Evolutionary conservation across 2,113 vertebrate genomes (phyloP).

Genomic region (Condylura cristata): DNA sequence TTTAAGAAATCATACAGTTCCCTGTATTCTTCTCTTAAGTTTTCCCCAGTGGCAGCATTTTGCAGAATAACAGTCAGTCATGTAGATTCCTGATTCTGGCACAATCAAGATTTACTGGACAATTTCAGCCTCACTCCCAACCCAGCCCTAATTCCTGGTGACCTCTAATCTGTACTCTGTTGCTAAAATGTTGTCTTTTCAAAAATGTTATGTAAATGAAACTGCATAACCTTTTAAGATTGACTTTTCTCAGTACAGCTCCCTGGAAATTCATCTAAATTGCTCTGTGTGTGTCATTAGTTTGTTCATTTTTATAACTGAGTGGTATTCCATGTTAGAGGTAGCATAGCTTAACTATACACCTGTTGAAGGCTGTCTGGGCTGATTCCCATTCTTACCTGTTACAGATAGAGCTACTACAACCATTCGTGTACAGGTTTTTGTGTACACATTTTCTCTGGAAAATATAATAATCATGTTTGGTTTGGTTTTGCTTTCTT

Average conservation of each 20-base stretch:
- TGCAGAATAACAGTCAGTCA: not conserved
- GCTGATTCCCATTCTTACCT: not conserved
- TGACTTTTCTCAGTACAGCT: not conserved
- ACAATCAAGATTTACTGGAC: accelerated
- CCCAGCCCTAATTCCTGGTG: not conserved
- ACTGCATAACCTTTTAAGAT: not conserved
- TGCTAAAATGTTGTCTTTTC: not conserved
- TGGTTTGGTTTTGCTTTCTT: not conserved
- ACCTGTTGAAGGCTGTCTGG: not conserved
- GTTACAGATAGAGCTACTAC: too few relatives aligned
- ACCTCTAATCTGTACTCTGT: not conserved
- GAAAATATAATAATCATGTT: not conserved
- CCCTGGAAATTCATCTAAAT: not conserved
- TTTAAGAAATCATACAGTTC: not conserved
- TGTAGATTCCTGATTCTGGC: not conserved
- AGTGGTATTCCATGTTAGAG: not conserved
- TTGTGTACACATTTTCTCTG: not conserved
- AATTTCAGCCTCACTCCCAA: too few relatives aligned
- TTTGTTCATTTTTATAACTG: not conserved
- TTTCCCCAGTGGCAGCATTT: not conserved
- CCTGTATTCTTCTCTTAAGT: not conserved
- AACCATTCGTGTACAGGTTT: not conserved
- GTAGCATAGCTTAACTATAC: too few relatives aligned
- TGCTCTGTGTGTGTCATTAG: accelerated
- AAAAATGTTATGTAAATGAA: not conserved